A percentile compares a stretch with the other conserved stretches of the same genome.
Conservation (phyloP, 2,797 vertebrate species). For the Novumbra hubbsi region DNA sequence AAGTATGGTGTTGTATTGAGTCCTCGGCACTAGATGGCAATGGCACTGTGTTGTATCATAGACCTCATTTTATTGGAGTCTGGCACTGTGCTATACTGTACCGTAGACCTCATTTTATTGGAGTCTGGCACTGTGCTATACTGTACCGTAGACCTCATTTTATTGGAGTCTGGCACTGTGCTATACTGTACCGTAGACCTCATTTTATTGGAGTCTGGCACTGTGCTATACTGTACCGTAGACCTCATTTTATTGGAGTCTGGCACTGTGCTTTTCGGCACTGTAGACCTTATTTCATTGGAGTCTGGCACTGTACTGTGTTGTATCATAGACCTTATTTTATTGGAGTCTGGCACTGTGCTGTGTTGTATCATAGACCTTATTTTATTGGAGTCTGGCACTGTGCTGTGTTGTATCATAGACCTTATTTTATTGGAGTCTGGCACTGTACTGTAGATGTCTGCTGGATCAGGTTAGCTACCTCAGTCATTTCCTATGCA, state of each 20-base stretch:
- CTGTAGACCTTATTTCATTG: background rate
- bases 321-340: background rate
- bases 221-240: background rate
- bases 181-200: background rate
- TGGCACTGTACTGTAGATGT: background rate
- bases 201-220: no score
- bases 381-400: no score
- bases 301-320: no score
- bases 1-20: background rate
- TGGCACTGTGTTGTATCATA: background rate
- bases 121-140: background rate
- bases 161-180: background rate
- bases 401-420: background rate
- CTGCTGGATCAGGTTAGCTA: background rate
- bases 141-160: background rate
- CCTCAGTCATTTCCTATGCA: background rate
- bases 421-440: background rate
- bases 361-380: background rate
- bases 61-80: background rate
- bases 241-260: background rate
- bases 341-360: background rate
- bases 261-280: background rate
- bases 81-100: background rate
- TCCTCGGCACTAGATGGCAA: slow-evolving; percentile 10
- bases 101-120: background rate